These are phyloP conservation scores for Heliconius himera DNA, from an alignment of 1,140 invertebrate genomes.

Conservation along the genomic window DNA sequence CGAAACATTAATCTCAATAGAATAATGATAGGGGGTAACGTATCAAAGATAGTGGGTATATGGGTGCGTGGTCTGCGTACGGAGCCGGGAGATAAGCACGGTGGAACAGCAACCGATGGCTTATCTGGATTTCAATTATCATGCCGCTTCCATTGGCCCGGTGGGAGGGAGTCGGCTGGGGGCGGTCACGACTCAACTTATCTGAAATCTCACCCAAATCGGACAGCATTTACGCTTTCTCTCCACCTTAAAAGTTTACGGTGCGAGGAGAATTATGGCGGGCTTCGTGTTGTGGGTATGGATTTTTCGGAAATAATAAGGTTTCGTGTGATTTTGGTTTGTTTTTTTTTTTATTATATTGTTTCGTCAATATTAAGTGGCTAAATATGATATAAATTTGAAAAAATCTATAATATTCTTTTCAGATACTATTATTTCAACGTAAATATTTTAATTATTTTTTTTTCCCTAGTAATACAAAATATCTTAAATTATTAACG, in stretches of 20 bases:
- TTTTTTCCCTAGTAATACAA: neutral
- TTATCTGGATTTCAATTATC: conserved; percentile 81
- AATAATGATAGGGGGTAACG: conserved; percentile 58
- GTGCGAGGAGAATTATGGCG: conserved; percentile 3
- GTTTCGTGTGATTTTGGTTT: neutral
- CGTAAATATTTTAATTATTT: neutral
- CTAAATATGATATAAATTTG: too few species aligned
- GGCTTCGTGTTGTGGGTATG: neutral
- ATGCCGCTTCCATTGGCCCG: conserved; percentile 71
- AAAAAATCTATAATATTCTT: too few species aligned
- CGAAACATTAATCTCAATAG: conserved; percentile 54
- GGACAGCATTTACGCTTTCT: conserved; percentile 56
- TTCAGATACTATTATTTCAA: neutral
- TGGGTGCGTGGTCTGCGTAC: conserved; percentile 69
- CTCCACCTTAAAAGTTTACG: conserved; percentile 33
- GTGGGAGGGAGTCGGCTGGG: conserved; percentile 54
- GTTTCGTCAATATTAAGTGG: too few species aligned
- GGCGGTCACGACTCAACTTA: conserved; percentile 67
- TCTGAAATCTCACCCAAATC: conserved; percentile 73
- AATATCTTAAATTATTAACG: neutral
- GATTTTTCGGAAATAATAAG: neutral
- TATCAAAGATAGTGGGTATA: conserved; percentile 73
- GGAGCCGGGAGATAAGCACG: conserved; percentile 69
- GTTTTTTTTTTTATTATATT: neutral
- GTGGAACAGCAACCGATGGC: conserved; percentile 69